Percentiles rank a stretch among this genome's conserved stretches.
Evolutionary conservation across 2,888 invertebrate genomes (phyloP).

Genomic region (Petrolisthes manimaculis): DNA sequence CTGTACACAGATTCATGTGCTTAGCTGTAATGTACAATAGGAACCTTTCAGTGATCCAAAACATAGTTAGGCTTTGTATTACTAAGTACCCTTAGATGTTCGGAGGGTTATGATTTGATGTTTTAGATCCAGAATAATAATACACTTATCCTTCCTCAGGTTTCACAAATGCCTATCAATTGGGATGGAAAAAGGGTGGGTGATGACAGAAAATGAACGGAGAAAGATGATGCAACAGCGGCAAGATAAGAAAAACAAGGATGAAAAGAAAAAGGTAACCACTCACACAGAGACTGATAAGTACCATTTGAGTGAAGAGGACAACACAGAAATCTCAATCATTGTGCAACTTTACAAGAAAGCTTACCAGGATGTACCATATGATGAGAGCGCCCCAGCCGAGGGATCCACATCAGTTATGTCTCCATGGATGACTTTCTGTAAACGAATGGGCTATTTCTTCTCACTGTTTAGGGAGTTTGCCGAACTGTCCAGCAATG

Average conservation of each 20-base stretch:
- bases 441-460: slow-evolving; percentile 63
- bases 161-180: slow-evolving; percentile 70
- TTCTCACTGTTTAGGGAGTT: slow-evolving; percentile 63
- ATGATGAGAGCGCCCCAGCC: slow-evolving; percentile 24
- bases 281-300: slow-evolving; percentile 9
- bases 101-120: not conserved
- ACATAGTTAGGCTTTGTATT: not conserved
- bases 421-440: slow-evolving; percentile 65
- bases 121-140: not conserved
- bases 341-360: slow-evolving; percentile 63
- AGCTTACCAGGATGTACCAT: slow-evolving; percentile 62
- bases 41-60: not conserved
- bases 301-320: slow-evolving; percentile 54
- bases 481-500: slow-evolving; percentile 50
- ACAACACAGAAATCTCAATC: slow-evolving; percentile 53
- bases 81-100: not conserved
- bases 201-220: slow-evolving; percentile 70
- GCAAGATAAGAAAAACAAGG: slow-evolving; percentile 63
- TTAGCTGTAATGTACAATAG: no score
- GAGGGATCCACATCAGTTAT: slow-evolving; percentile 44
- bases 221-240: slow-evolving; percentile 68
- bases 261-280: slow-evolving; percentile 61
- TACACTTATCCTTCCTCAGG: slow-evolving; percentile 60
- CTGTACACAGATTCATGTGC: no score
- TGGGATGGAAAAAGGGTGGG: slow-evolving; percentile 71